A percentile compares a stretch with the other conserved stretches of the same genome.
phyloP scores from a whole-genome alignment of 2,113 vertebrate genomes.

The Mormyrus lacerda region DNA sequence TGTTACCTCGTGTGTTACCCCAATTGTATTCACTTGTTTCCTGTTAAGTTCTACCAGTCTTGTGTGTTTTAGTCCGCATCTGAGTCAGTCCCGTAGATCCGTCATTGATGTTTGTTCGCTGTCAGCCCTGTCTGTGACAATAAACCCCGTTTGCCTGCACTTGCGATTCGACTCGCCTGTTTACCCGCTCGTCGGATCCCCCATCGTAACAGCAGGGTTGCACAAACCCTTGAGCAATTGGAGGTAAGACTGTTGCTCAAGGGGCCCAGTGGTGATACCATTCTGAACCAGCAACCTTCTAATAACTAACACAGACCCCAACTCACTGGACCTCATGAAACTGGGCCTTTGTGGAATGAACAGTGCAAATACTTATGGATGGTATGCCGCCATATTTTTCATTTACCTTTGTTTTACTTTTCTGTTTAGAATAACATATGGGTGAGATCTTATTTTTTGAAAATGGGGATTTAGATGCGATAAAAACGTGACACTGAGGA shows the following conservation, averaged over 20 bases:
- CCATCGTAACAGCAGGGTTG: no score
- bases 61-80: no score
- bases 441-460: not conserved
- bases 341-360: not conserved
- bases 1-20: no score
- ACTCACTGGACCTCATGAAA: not conserved
- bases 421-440: not conserved
- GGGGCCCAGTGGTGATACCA: not conserved
- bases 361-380: not conserved
- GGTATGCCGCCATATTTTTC: not conserved
- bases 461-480: not conserved
- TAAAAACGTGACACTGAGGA: not conserved
- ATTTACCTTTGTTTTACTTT: not conserved
- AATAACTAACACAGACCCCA: not conserved
- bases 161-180: no score
- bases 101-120: no score
- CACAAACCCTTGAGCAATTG: not conserved
- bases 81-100: no score
- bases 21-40: no score
- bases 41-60: no score
- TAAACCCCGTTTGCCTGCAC: no score
- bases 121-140: no score
- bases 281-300: not conserved
- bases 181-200: no score
- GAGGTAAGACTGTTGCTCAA: not conserved